phyloP scores from a whole-genome alignment of 2,888 invertebrate species.

The Stenichneumon culpator region DNA sequence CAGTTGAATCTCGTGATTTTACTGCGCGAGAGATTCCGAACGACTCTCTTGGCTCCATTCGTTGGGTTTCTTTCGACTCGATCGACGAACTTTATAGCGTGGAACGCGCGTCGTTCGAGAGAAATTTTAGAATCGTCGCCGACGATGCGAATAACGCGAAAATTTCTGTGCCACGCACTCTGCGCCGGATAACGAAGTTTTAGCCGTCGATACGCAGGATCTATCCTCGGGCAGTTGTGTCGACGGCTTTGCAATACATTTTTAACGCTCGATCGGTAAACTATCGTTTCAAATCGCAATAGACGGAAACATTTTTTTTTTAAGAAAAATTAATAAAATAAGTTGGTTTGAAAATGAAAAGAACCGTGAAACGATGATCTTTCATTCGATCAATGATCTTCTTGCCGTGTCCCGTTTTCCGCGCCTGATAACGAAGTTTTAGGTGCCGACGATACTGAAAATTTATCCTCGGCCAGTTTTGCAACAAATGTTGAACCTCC shows the following conservation, averaged over 20 bases:
- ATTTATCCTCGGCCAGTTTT: too few relatives aligned
- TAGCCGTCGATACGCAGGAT: background rate
- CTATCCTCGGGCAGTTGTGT: background rate
- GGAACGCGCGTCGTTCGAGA: conserved; percentile 46
- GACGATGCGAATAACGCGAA: background rate
- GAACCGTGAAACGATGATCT: too few relatives aligned
- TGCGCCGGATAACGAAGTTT: background rate
- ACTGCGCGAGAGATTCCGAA: conserved; percentile 45
- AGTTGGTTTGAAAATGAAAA: too few relatives aligned
- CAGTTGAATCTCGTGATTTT: conserved; percentile 52
- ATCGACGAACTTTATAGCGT: conserved; percentile 56
- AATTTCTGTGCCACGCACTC: background rate
- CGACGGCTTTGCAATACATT: background rate
- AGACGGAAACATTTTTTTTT: too few relatives aligned
- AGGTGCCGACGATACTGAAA: too few relatives aligned
- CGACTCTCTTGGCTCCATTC: conserved; percentile 5
- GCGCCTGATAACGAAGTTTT: too few relatives aligned
- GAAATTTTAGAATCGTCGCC: conserved; percentile 36
- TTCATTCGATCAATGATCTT: too few relatives aligned
- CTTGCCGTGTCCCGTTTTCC: too few relatives aligned
- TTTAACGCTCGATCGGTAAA: background rate
- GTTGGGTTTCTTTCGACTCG: background rate
- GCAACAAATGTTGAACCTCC: too few relatives aligned
- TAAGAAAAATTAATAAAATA: background rate
- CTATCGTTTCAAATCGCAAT: too few relatives aligned